phyloP scores from a whole-genome alignment of 1,140 invertebrate species.

The Monomorium pharaonis region DNA sequence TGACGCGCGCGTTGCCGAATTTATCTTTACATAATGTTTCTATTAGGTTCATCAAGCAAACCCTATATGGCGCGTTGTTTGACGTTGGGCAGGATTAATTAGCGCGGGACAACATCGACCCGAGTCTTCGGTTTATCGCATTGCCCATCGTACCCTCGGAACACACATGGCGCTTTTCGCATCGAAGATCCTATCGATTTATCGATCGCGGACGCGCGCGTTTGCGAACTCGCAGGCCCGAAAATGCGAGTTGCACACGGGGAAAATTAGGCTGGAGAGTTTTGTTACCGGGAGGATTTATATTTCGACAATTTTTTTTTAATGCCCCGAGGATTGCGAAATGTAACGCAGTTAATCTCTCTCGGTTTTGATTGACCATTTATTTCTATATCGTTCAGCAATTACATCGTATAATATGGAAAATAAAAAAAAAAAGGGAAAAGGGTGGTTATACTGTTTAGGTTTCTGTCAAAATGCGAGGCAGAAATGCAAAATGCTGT shows the following conservation, averaged over 20 bases:
- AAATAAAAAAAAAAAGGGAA: not conserved
- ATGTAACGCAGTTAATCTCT: not conserved
- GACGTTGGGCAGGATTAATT: conserved; percentile 56
- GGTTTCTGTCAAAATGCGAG: conserved; percentile 14
- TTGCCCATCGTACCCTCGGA: not conserved
- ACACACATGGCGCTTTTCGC: not conserved
- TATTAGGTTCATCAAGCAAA: conserved; percentile 65
- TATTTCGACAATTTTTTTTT: not conserved
- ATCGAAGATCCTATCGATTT: conserved; percentile 25
- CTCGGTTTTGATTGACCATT: conserved; percentile 8
- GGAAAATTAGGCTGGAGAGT: not conserved
- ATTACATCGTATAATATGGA: not conserved
- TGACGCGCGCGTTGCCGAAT: conserved; percentile 61
- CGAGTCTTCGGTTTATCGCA: conserved; percentile 48
- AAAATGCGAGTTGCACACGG: not conserved
- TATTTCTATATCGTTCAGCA: conserved; percentile 7
- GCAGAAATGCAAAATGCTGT: not conserved
- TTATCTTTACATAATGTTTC: conserved; percentile 70
- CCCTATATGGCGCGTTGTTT: conserved; percentile 56
- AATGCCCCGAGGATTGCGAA: not conserved
- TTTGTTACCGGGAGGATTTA: conserved; percentile 5
- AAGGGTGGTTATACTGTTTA: not conserved
- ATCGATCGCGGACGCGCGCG: not conserved
- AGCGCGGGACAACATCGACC: conserved; percentile 48
- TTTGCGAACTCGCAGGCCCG: not conserved